Base-by-base conservation (phyloP, 1,140 invertebrate genomes). In the Oncopodura yosiiana region DNA sequence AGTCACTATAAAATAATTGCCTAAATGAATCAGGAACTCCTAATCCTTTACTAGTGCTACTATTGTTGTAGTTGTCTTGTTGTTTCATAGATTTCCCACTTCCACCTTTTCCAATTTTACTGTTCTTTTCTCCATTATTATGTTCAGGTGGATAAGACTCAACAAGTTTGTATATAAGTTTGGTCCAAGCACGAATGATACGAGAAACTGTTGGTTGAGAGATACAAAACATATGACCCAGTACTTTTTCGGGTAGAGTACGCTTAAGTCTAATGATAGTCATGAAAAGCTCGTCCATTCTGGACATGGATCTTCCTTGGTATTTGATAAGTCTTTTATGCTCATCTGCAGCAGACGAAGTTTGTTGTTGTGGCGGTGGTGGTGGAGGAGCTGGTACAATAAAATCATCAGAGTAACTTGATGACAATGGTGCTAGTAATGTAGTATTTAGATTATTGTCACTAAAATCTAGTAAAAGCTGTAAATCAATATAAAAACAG, bases 191-290 rank as follows among this genome's bases (percentile, higher is more conserved):
- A 21, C 61, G 44, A 24, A 63, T 36, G 9, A 53, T 52, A 36
- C 61, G 32, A 9, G 61, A 60, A 14, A 63, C 61, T 5, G 61
- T 57, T 2, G 61, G 58, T 30, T 60, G 61, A 16, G 61, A 60
- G 30, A 63, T 53, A 32, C 34, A 60, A 38, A 63, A 63, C 61
- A 63, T 63, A 44, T 63, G 57, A 11, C 61, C 61, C 16, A 63
- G 27, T 1, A 63, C 52, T 43, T 63, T 63, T 32, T 63, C 61
- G 30, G 61, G 61, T n/a, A 63, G 39, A 14, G 53, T 56, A 16
- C 61, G 16, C 21, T 48, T 48, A 2, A 63, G 52, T 48, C 61
- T 30, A 12, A 63, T 53, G 3, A 63, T 46, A 19, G 61, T 63
- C 57, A 63, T 60, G 36, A 63, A 63, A 6, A 63, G 32, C 30